A percentile compares a stretch with the other conserved stretches of the same genome.
phyloP scores from a whole-genome alignment of 2,888 invertebrate species.

The Terebella lapidaria region DNA sequence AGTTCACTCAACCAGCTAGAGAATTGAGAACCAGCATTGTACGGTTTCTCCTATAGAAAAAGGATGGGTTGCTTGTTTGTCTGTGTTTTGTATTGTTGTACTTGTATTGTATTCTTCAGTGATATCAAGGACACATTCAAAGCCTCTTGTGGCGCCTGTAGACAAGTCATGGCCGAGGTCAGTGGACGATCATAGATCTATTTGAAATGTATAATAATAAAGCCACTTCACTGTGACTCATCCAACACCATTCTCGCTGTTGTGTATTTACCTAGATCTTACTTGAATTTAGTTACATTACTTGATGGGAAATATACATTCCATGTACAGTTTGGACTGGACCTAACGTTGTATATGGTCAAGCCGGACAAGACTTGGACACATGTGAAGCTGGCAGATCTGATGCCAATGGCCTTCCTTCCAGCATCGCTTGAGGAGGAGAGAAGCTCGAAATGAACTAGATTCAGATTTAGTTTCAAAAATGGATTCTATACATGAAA shows the following conservation, averaged over 20 bases:
- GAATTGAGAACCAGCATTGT: no score
- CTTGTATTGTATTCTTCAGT: constrained; percentile 13
- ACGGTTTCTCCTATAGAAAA: not conserved
- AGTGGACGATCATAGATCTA: not conserved
- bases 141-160: constrained; percentile 78
- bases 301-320: no score
- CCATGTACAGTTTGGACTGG: constrained; percentile 51
- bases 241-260: no score
- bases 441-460: no score
- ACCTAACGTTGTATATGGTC: constrained; percentile 68
- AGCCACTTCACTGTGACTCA: no score
- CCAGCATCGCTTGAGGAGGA: constrained; percentile 8
- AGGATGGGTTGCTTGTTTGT: not conserved
- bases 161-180: constrained; percentile 60
- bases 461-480: no score
- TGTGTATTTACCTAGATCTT: no score
- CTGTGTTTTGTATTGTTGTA: not conserved
- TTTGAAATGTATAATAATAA: not conserved
- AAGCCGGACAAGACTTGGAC: constrained; percentile 57
- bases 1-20: no score
- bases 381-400: constrained; percentile 25
- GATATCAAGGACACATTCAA: constrained; percentile 20
- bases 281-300: no score
- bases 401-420: constrained; percentile 28
- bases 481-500: no score